Percentiles rank a stretch among this genome's conserved stretches.
Evolutionary conservation across 2,797 vertebrate species (phyloP).

Genomic region (Tamandua tetradactyla): DNA sequence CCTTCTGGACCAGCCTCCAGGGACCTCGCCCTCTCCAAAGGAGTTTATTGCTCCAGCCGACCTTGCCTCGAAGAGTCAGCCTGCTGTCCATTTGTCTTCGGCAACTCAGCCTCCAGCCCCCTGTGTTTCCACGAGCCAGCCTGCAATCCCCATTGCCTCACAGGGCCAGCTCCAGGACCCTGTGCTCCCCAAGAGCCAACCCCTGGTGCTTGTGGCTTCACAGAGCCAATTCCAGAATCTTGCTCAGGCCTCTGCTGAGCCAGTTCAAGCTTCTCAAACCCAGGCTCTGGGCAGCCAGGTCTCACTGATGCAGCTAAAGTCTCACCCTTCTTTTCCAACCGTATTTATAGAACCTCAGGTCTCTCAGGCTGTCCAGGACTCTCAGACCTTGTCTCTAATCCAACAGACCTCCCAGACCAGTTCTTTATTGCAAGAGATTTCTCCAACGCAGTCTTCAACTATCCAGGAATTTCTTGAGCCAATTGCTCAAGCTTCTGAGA

Average conservation of each 20-base stretch:
- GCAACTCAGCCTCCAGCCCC: background rate
- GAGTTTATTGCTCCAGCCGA: background rate
- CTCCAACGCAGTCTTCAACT: background rate
- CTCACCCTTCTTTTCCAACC: background rate
- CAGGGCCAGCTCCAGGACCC: background rate
- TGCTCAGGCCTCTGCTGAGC: background rate
- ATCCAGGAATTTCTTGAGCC: background rate
- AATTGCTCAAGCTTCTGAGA: background rate
- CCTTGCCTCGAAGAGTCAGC: background rate
- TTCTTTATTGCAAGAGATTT: background rate
- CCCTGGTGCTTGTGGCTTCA: background rate
- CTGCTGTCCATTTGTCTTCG: background rate
- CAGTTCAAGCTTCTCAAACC: background rate
- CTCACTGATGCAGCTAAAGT: background rate
- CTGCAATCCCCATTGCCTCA: no score
- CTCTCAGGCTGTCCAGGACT: background rate
- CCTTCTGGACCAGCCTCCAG: background rate
- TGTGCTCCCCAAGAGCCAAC: background rate
- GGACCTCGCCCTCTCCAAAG: background rate
- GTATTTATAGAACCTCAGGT: rapidly evolving
- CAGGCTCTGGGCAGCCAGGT: background rate
- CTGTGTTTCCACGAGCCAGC: background rate
- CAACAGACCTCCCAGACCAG: background rate
- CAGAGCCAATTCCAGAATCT: background rate
- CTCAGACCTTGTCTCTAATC: background rate